Evolutionary conservation across 2,113 vertebrate species (phyloP).

Genomic region (Menidia beryllina): DNA sequence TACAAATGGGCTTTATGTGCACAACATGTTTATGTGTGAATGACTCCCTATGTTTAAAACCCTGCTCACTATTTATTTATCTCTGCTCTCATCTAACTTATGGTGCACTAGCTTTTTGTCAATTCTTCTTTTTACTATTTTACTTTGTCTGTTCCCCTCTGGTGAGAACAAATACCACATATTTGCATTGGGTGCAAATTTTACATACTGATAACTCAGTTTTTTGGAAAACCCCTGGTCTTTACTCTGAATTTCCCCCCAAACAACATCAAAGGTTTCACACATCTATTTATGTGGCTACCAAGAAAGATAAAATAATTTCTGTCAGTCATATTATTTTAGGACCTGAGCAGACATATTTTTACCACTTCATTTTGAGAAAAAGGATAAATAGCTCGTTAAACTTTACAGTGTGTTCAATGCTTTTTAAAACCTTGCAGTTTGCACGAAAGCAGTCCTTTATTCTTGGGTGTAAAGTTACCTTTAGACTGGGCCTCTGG

Average conservation of each 20-base stretch:
- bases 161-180: not conserved
- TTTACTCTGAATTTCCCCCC: slow-evolving; percentile 57
- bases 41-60: not conserved
- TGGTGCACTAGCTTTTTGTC: not conserved
- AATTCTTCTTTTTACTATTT: too few species aligned
- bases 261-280: slow-evolving; percentile 58
- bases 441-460: slow-evolving; percentile 1
- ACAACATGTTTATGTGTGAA: not conserved
- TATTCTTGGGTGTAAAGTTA: slow-evolving; percentile 7
- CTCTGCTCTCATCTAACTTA: not conserved
- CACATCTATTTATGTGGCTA: slow-evolving; percentile 61
- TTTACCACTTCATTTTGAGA: not conserved
- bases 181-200: slow-evolving; percentile 24
- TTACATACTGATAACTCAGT: slow-evolving; percentile 41
- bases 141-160: too few species aligned
- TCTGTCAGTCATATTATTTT: not conserved
- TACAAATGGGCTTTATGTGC: too few species aligned
- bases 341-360: not conserved
- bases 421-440: not conserved
- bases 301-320: slow-evolving; percentile 18
- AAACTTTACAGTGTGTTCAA: not conserved
- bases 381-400: not conserved
- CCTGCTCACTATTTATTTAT: not conserved
- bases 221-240: slow-evolving; percentile 61
- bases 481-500: not conserved